Evolutionary conservation across 2,113 vertebrate genomes (phyloP), one percentile per base, ranked within the genome.

Genomic region (Lates calcarifer): DNA sequence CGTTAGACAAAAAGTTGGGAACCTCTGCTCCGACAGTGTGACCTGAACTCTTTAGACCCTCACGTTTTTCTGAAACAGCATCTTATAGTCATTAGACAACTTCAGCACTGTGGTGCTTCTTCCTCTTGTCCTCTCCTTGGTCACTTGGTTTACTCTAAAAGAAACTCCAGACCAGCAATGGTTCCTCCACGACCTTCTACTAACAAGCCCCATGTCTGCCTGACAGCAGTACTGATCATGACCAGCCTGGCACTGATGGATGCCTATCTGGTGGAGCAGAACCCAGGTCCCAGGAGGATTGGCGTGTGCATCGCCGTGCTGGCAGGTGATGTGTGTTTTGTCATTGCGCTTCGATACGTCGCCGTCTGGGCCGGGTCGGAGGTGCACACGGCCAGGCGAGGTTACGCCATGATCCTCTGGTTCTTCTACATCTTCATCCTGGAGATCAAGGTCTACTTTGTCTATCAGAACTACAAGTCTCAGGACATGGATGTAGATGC

Each of bases 351-450:
- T 51, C 67, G 81, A 20, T 83, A 77, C 1, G 13, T 73, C 3
- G 61, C 53, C 0, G 66, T 91, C 29, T 94, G 91, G 93, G 91
- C 89, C 0, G 92, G 90, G 10, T 86, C 91, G 0, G 93, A 94
- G 84, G 93, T 93, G 20, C 85, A 88, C 62, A 91, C 88, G 0
- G 90, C 93, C 18, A 90, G 91, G 43, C 83, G 93, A 0, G 93
- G 93, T 69, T 94, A 94, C 5, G 93, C 93, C 65, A 94, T 94
- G 93, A 89, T 94, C 39, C 91, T 94, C 35, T 94, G 93, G 93
- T 94, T 94, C 87, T 90, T 94, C 62, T 94, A 93, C 81, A 90
- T 94, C 55, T 94, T 94, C 37, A 87, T 94, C 62, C 75, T 94
- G 84, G 93, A 94, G 83, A 93, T 93, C 69, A 94, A 94, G 75